Evolutionary conservation across 2,888 invertebrate species (phyloP).

Genomic region (Gibbula magus): DNA sequence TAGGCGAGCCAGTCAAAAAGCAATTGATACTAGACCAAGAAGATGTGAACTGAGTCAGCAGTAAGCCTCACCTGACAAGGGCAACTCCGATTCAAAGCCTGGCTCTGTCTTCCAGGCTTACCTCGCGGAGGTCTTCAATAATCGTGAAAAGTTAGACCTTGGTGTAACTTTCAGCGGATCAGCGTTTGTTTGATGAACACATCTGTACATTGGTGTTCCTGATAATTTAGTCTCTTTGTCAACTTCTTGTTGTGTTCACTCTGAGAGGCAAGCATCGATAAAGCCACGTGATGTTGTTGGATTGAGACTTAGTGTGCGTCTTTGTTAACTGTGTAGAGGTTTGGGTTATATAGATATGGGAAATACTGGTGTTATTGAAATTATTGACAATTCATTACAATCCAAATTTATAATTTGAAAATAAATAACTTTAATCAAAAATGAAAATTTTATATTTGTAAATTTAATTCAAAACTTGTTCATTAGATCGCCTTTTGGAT

Average conservation of each 20-base stretch:
- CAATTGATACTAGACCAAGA: too few relatives aligned
- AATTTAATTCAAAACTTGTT: too few relatives aligned
- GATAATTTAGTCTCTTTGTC: neutral
- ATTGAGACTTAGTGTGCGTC: neutral
- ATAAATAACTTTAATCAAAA: too few relatives aligned
- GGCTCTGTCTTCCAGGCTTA: neutral
- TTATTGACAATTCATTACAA: too few relatives aligned
- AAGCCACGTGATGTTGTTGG: neutral
- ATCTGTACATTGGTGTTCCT: neutral
- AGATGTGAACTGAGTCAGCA: neutral
- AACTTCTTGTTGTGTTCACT: neutral
- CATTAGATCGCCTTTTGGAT: too few relatives aligned
- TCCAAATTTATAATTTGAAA: too few relatives aligned
- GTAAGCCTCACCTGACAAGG: neutral
- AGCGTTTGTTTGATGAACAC: neutral
- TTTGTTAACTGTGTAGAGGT: neutral
- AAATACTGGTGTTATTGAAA: too few relatives aligned
- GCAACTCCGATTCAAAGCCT: neutral
- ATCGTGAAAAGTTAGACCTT: neutral
- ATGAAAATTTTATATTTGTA: too few relatives aligned
- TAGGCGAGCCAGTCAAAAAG: too few relatives aligned
- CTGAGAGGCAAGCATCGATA: neutral
- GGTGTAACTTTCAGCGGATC: conserved; percentile 2
- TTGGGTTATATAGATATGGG: neutral
- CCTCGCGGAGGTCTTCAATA: neutral